Percentiles rank a stretch among this genome's conserved stretches.
Evolutionary conservation across 2,888 invertebrate species (phyloP).

Genomic region (Melieria omissa): DNA sequence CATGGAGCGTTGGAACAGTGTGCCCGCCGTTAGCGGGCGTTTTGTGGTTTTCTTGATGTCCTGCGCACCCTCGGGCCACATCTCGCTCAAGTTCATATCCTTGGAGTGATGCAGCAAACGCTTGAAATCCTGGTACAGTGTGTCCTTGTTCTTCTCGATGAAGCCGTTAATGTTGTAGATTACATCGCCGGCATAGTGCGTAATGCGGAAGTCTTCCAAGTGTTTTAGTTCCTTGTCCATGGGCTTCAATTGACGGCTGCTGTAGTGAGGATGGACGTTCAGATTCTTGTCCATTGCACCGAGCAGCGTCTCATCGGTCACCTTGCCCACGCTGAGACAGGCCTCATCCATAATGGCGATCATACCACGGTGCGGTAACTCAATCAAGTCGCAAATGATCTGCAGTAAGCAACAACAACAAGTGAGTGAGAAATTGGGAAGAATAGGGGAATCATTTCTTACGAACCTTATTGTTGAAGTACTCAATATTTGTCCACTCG

Average conservation of each 20-base stretch:
- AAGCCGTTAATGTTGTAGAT: constrained; percentile 91
- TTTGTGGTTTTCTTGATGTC: constrained; percentile 93
- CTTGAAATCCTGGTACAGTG: constrained; percentile 96
- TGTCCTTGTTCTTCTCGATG: constrained; percentile 97
- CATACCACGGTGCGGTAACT: constrained; percentile 91
- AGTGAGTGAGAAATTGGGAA: neutral
- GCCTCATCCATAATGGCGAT: constrained; percentile 97
- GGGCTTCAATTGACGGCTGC: constrained; percentile 85
- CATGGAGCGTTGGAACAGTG: constrained; percentile 96
- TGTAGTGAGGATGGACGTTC: constrained; percentile 87
- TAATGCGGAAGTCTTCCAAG: constrained; percentile 82
- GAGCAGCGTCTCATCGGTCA: constrained; percentile 84
- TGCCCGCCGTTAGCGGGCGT: constrained; percentile 93
- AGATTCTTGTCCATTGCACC: constrained; percentile 94
- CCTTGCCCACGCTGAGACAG: constrained; percentile 93
- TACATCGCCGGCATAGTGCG: constrained; percentile 97
- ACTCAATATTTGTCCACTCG: constrained; percentile 93
- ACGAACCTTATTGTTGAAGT: constrained; percentile 93
- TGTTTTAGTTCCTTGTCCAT: constrained; percentile 84
- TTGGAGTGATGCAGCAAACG: constrained; percentile 86
- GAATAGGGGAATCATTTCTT: neutral
- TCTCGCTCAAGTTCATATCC: constrained; percentile 79
- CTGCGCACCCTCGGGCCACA: constrained; percentile 98
- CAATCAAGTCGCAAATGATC: constrained; percentile 94
- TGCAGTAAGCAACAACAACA: constrained; percentile 40